Evolutionary conservation across 1,140 invertebrate genomes (phyloP).

Genomic region (Heliconius congener): DNA sequence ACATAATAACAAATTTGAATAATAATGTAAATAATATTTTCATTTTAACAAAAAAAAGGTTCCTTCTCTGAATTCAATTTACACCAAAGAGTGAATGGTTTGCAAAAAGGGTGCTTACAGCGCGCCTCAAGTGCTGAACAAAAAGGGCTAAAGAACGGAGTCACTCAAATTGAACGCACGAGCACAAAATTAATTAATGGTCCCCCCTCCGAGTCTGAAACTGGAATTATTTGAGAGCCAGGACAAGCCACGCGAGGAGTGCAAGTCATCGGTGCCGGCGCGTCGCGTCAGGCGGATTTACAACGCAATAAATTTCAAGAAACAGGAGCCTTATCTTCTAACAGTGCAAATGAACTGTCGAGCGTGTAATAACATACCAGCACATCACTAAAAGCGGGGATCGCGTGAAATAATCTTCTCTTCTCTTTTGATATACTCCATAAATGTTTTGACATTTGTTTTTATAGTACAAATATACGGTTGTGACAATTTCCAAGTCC

Average conservation of each 20-base stretch:
- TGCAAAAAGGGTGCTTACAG: conserved; percentile 34
- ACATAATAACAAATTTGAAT: not conserved
- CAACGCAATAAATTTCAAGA: conserved; percentile 68
- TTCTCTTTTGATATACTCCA: conserved; percentile 5
- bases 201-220: conserved; percentile 54
- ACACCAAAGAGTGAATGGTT: conserved; percentile 22
- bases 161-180: conserved; percentile 65
- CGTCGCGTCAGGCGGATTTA: conserved; percentile 60
- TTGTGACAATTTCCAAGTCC: not conserved
- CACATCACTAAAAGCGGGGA: conserved; percentile 44
- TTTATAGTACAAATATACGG: not conserved
- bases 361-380: conserved; percentile 53
- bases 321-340: conserved; percentile 67
- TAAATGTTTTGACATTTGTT: conserved; percentile 8
- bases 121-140: conserved; percentile 46
- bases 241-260: conserved; percentile 29
- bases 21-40: not conserved
- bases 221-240: conserved; percentile 66
- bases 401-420: conserved; percentile 24
- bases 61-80: conserved; percentile 28
- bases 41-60: conserved; percentile 3
- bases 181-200: conserved; percentile 75
- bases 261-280: conserved; percentile 70
- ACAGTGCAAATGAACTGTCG: conserved; percentile 71
- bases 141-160: conserved; percentile 58